Conservation (phyloP, 1,140 invertebrate genomes). For the Sarcophaga bullata region DNA sequence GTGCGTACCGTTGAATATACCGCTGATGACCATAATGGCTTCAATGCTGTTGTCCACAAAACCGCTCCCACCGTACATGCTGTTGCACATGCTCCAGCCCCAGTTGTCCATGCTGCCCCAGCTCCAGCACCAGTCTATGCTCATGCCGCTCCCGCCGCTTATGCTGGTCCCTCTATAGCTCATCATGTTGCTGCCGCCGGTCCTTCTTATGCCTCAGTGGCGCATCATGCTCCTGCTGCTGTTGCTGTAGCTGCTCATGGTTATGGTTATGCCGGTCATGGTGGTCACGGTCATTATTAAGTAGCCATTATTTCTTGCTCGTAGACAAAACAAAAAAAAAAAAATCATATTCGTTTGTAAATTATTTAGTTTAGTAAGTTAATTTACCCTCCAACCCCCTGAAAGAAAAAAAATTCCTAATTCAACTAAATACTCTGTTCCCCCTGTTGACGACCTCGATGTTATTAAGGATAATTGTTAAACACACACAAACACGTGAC, state of each 20-base stretch:
- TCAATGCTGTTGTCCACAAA: slow-evolving; percentile 68
- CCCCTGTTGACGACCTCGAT: slow-evolving; percentile 29
- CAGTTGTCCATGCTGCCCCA: slow-evolving; percentile 48
- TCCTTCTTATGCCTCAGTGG: slow-evolving; percentile 55
- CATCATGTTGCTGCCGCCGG: slow-evolving; percentile 58
- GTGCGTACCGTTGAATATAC: slow-evolving; percentile 75
- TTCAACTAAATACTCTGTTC: slow-evolving; percentile 21
- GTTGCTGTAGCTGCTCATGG: slow-evolving; percentile 45
- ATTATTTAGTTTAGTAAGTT: slow-evolving; percentile 40
- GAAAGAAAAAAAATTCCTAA: neutral
- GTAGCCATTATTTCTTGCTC: slow-evolving; percentile 26
- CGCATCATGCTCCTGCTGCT: slow-evolving; percentile 58
- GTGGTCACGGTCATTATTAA: slow-evolving; percentile 43
- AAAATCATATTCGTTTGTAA: slow-evolving; percentile 1
- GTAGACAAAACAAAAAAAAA: slow-evolving; percentile 29
- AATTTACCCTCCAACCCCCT: neutral
- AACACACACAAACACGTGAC: neutral
- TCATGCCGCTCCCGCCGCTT: slow-evolving; percentile 50
- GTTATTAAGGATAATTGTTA: slow-evolving; percentile 10
- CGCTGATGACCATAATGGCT: slow-evolving; percentile 76
- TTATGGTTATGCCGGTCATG: slow-evolving; percentile 42
- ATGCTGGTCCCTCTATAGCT: slow-evolving; percentile 53
- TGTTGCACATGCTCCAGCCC: slow-evolving; percentile 34
- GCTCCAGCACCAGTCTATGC: slow-evolving; percentile 51
- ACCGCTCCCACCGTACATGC: slow-evolving; percentile 61